Conservation (phyloP, 1,140 invertebrate genomes). For the Penaeus vannamei region DNA sequence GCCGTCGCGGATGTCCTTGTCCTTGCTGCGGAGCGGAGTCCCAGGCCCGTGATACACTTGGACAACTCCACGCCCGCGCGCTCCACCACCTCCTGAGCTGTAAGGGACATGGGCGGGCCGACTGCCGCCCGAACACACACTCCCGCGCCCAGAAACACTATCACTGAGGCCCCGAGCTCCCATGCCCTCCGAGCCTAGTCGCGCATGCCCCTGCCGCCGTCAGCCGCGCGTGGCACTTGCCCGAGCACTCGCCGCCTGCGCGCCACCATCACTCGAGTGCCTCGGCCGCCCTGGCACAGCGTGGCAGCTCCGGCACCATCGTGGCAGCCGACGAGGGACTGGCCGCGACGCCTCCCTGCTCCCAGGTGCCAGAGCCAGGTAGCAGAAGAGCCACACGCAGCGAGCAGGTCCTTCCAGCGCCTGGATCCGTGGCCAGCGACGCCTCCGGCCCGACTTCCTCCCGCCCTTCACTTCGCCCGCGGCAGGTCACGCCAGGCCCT, state of each 20-base stretch:
- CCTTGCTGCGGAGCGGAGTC: conserved; percentile 56
- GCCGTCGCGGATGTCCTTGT: conserved; percentile 72
- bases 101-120: conserved; percentile 64
- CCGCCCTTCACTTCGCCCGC: too few species aligned
- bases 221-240: conserved; percentile 7
- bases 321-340: background rate
- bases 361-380: background rate
- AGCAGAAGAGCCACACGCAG: conserved; percentile 32
- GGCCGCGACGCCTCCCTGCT: background rate
- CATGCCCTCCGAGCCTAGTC: background rate
- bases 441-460: too few species aligned
- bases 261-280: background rate
- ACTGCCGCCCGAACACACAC: conserved; percentile 33
- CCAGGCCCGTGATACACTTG: conserved; percentile 86
- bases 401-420: conserved; percentile 30
- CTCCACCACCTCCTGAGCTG: conserved; percentile 83
- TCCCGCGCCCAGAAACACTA: conserved; percentile 17
- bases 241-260: background rate
- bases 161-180: background rate
- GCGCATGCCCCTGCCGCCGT: background rate
- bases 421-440: background rate
- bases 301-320: background rate
- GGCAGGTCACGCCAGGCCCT: too few species aligned
- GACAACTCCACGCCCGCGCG: conserved; percentile 88
- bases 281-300: background rate